A percentile compares a stretch with the other conserved stretches of the same genome.
phyloP scores from a whole-genome alignment of 53 echinoderm and acorn worm genomes.

The Paracentrotus lividus region DNA sequence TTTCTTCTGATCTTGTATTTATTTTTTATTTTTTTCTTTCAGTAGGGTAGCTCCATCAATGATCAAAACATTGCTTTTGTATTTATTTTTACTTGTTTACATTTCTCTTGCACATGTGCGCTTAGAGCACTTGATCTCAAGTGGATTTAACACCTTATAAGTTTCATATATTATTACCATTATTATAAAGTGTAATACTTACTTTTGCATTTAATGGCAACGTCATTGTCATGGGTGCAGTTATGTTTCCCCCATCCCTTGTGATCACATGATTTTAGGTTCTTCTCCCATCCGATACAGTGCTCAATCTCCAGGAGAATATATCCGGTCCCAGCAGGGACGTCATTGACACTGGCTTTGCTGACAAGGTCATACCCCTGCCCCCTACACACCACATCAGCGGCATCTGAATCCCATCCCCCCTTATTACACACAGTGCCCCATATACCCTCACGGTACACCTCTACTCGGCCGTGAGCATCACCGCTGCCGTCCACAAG shows the following conservation, averaged over 20 bases:
- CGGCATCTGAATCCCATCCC: not conserved
- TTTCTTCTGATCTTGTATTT: no score
- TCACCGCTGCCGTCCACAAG: not conserved
- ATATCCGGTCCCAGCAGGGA: not conserved
- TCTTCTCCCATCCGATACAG: not conserved
- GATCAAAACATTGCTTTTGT: no score
- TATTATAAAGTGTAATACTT: not conserved
- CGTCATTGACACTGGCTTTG: not conserved
- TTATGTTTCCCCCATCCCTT: slow-evolving; percentile 26
- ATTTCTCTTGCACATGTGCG: no score
- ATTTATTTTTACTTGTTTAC: no score
- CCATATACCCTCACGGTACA: slow-evolving; percentile 26
- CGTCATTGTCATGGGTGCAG: not conserved
- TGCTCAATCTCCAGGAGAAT: not conserved
- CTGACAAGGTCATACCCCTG: not conserved
- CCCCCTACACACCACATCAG: not conserved
- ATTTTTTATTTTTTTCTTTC: no score
- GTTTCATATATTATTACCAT: no score
- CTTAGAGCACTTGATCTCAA: no score
- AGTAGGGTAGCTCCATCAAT: no score
- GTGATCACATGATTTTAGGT: not conserved
- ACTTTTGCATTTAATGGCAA: slow-evolving; percentile 27
- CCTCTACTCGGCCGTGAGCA: slow-evolving; percentile 19
- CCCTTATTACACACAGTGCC: slow-evolving; percentile 23
- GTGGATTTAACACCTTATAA: no score